Percentiles rank a stretch among this genome's conserved stretches.
Conservation (phyloP, 2,113 vertebrate species). For the Corvus cornix region DNA sequence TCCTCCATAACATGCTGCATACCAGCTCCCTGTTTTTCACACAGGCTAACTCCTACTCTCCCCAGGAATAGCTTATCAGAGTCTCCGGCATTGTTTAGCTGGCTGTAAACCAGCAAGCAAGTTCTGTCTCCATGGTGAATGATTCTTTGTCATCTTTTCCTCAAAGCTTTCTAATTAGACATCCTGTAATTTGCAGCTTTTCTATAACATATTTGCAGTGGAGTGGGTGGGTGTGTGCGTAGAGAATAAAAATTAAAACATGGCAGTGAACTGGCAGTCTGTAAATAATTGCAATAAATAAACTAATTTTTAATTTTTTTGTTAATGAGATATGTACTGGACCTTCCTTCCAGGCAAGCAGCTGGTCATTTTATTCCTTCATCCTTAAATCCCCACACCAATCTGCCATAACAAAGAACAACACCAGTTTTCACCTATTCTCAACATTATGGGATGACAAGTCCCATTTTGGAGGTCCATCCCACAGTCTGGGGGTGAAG, state of each 20-base stretch:
- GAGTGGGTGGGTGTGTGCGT: not conserved
- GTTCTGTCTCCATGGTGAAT: slow-evolving; percentile 72
- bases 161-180: slow-evolving; percentile 74
- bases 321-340: not conserved
- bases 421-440: not conserved
- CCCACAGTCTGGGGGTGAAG: not conserved
- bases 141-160: slow-evolving; percentile 72
- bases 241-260: slow-evolving; percentile 49
- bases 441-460: not conserved
- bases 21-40: not conserved
- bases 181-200: slow-evolving; percentile 71
- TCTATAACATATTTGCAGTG: slow-evolving; percentile 21
- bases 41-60: slow-evolving; percentile 30
- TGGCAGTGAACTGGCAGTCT: slow-evolving; percentile 48
- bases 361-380: not conserved
- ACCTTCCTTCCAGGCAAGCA: not conserved
- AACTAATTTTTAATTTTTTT: not conserved
- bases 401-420: not conserved
- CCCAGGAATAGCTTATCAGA: slow-evolving; percentile 60
- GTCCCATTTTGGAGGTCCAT: not conserved
- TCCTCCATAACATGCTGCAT: not conserved
- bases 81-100: slow-evolving; percentile 59
- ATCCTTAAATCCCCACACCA: not conserved
- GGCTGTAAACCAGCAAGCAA: slow-evolving; percentile 65
- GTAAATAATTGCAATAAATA: slow-evolving; percentile 53